Percentiles rank a stretch among this genome's conserved stretches.
Evolutionary conservation across 2,888 invertebrate species (phyloP).

Genomic region (Abscondita cerata): DNA sequence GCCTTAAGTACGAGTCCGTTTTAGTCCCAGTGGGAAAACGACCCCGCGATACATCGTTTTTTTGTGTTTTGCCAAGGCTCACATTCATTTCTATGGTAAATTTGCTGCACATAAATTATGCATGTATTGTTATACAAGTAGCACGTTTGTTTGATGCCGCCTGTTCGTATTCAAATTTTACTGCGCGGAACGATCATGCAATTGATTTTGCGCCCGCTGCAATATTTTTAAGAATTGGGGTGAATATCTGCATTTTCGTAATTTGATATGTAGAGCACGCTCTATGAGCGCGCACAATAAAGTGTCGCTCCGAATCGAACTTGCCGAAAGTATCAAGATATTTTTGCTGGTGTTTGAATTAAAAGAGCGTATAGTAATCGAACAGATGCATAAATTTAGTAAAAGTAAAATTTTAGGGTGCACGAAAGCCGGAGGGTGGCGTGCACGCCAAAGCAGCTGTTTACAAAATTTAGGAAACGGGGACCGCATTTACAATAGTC

Average conservation of each 20-base stretch:
- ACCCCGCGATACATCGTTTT: constrained; percentile 33
- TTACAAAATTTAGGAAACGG: constrained; percentile 57
- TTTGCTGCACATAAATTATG: constrained; percentile 51
- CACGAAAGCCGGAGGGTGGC: constrained; percentile 30
- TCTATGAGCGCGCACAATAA: constrained; percentile 20
- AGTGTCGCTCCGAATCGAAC: background rate
- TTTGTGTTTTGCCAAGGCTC: constrained; percentile 44
- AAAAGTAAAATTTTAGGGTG: constrained; percentile 49
- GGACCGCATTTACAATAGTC: constrained; percentile 50
- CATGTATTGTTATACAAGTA: constrained; percentile 54
- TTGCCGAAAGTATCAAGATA: constrained; percentile 16
- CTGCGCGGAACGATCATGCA: constrained; percentile 39
- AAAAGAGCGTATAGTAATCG: constrained; percentile 29
- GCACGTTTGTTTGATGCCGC: constrained; percentile 52
- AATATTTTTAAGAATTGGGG: constrained; percentile 42
- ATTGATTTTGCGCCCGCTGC: constrained; percentile 46
- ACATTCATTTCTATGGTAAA: constrained; percentile 47
- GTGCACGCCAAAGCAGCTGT: constrained; percentile 54
- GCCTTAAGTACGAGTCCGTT: constrained; percentile 18
- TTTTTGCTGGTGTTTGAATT: constrained; percentile 15
- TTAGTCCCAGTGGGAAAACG: constrained; percentile 10
- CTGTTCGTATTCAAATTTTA: constrained; percentile 54
- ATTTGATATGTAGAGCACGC: constrained; percentile 31
- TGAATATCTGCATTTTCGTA: constrained; percentile 42
- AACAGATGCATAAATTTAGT: constrained; percentile 56